Base-by-base conservation (phyloP, 2,888 invertebrate genomes). In the Macaria liturata region DNA sequence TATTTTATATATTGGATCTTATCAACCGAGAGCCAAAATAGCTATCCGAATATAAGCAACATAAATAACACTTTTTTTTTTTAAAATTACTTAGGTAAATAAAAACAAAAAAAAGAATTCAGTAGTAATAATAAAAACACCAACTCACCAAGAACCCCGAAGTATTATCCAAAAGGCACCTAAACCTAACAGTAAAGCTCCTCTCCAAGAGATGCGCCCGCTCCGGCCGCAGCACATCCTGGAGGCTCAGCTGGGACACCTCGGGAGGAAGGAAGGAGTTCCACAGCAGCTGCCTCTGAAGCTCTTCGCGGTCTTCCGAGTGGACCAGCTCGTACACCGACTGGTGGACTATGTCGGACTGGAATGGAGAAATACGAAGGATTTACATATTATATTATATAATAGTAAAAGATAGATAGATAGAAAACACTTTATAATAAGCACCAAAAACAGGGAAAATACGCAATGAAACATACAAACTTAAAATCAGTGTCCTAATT, bases 271-370 rank as follows among this genome's bases (percentile, higher is more conserved):
- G 93, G 85, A 97, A 97, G 47, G 97, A 97, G 92, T 98, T 98
- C 98, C 98, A 98, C 85, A 97, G 95, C 72, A 99, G 91, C 86
- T 99, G 99, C 54, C 98, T 92, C 81, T 98, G 98, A 58, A 99
- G 94, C 86, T 99, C 99, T 84, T 99, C 99, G 3, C 99, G 94
- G 84, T 99, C 99, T 91, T 99, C 99, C 3, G 98, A 99, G 90
- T 99, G 99, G 64, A 99, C 99, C 83, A 99, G 93, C 89, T 99
- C 99, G 93, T 98, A 99, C 54, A 99, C 98, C 67, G 98, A 98
- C 85, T 99, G 99, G 88, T 99, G 99, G 60, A 99, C 98, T 76
- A 99, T 99, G 88, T 99, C 99, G 72, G 99, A 99, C 99, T 99
- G 94, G 39, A 95, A 94, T 69, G 34, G 34, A 20, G 20, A 20